Base-by-base conservation (phyloP, 2,797 vertebrate genomes). In the Darevskia nairensis region DNA sequence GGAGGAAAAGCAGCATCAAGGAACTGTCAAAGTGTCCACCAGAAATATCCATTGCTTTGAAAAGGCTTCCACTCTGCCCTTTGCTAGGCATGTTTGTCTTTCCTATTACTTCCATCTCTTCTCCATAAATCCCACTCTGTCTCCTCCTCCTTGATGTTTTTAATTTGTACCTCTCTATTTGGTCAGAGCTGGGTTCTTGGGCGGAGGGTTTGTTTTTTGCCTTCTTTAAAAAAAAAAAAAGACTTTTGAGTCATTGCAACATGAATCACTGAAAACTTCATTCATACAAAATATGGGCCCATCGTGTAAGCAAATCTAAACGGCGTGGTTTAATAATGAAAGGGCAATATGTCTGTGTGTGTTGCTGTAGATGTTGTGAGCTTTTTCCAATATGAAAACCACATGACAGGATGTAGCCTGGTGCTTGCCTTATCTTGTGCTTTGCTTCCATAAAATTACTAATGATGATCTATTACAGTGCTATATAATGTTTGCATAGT, bases 101-200 rank as follows among this genome's bases (percentile, higher is more conserved):
- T 92, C 95, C 92, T 95, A 94, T 94, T 93, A 95, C 93, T 96
- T 96, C 94, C 92, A 92, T 96, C 88, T 94, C 89, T 92, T 86
- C 89, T 95, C 87, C 90, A 86, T 88, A 91, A 95, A 90, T 82
- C 81, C 92, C 88, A 64, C 59, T 91, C 89, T 91, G 89, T 93
- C 92, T 94, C 87, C 64, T 92, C 93, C 80, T 90, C 88, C 64
- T 55, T 61, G 64, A 92, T 92, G 89, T 90, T 93, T 95, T 95
- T 91, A 94, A 94, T 95, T 93, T 95, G 91, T 92, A 84, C 29
- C 76, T 89, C 88, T 88, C 32, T 90, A 92, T 93, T 93, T 87
- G 92, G 59, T 61, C 21, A 61, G 21, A 7, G 59, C 17, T 61
- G 59, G 59, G 59, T 23, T 88, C 74, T 76, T 55, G 50, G 50